Evolutionary conservation across 2,888 invertebrate species (phyloP), one percentile per base, ranked within the genome.

Genomic region (Agonum fuliginosum): DNA sequence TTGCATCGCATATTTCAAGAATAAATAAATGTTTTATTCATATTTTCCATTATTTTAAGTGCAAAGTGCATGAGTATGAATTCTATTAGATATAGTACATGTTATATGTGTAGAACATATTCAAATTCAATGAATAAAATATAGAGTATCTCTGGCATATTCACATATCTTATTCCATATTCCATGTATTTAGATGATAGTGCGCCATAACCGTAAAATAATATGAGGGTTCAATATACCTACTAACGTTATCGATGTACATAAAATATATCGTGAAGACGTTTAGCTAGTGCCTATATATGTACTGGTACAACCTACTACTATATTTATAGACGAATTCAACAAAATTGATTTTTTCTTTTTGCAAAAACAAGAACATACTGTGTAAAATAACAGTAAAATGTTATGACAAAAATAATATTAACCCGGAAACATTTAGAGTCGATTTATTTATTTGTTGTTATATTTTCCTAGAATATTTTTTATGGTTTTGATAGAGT

Each of bases 161-260:
- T 62, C 58, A 54, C 58, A 17, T 62, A 62, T 30, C 58, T 62
- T 30, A 62, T 62, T 62, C 24, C 54, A 54, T 30, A 62, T 62
- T 62, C 24, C 54, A 54, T 54, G 48, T 48, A 62, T 30, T 62
- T 30, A 62, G 17, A 30, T 62, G 30, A 62, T 30, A 62, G 58
- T 30, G 30, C 4, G 8, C 58, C 12, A 62, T 62, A 62, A 62
- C 58, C 17, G 30, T 62, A 62, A 62, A 62, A 62, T 62, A 62
- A 30, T 62, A 62, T 62, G 58, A 27, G 3, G 58, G 58, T 62
- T 62, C 58, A 62, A 62, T 62, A 62, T 62, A 30, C 58, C 58
- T 30, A 62, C 30, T 62, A 62, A 17, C 17, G 27, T 17, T 30
- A 62, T 62, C 58, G 27, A 62, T 62, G 30, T 4, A n/a, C 24